Evolutionary conservation across 1,140 invertebrate genomes (phyloP).

Genomic region (Drosophila nikananu): DNA sequence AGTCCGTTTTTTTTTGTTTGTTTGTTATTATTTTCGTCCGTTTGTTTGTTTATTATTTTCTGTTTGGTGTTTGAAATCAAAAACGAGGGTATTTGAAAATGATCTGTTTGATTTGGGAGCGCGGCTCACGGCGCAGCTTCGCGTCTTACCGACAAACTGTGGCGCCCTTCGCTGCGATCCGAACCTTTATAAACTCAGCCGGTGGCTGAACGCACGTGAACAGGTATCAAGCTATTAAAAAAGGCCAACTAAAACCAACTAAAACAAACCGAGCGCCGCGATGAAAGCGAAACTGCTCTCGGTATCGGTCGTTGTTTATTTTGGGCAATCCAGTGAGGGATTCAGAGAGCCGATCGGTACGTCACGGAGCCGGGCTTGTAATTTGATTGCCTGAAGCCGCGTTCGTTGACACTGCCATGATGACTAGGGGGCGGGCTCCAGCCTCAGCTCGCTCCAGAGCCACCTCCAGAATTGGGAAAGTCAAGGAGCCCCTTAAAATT

Average conservation of each 20-base stretch:
- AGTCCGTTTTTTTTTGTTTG: not conserved
- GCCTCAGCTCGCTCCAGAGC: slow-evolving; percentile 1
- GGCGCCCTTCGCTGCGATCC: slow-evolving; percentile 59
- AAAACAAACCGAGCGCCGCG: slow-evolving; percentile 24
- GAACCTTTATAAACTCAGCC: slow-evolving; percentile 73
- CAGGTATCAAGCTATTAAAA: slow-evolving; percentile 61
- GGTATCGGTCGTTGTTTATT: slow-evolving; percentile 28
- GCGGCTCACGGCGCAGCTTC: slow-evolving; percentile 55
- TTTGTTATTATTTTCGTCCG: slow-evolving; percentile 17
- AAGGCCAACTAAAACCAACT: slow-evolving; percentile 8
- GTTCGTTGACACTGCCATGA: slow-evolving; percentile 66
- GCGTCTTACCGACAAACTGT: slow-evolving; percentile 71
- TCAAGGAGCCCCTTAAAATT: slow-evolving; percentile 27
- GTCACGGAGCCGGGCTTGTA: slow-evolving; percentile 40
- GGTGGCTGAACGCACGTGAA: slow-evolving; percentile 63
- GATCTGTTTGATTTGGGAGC: slow-evolving; percentile 42
- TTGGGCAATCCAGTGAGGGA: slow-evolving; percentile 17
- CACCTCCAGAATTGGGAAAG: slow-evolving; percentile 23
- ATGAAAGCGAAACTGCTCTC: slow-evolving; percentile 51
- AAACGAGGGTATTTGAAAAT: slow-evolving; percentile 9
- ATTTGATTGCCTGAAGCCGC: slow-evolving; percentile 22
- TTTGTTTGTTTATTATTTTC: slow-evolving; percentile 32
- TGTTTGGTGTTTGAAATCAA: slow-evolving; percentile 15
- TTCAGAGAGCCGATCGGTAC: slow-evolving; percentile 25
- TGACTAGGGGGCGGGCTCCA: slow-evolving; percentile 41